Conservation (phyloP, 2,888 invertebrate genomes). For the Lithosia quadra region DNA sequence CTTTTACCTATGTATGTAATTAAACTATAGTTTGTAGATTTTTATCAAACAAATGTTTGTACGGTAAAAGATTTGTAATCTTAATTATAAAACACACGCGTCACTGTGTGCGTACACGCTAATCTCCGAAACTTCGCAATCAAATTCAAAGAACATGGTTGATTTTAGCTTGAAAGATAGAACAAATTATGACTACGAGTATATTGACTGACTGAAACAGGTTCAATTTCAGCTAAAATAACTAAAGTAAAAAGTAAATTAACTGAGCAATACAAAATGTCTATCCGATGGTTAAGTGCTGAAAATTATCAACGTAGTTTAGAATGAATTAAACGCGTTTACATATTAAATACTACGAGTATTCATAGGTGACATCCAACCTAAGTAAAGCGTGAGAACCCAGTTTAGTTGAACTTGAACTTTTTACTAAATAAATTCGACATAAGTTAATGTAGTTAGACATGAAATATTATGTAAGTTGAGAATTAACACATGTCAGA, state of each 20-base stretch:
- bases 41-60: conserved; percentile 1
- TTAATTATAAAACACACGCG: neutral
- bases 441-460: neutral
- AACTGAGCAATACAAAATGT: too few relatives aligned
- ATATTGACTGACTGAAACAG: neutral
- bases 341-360: too few relatives aligned
- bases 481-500: neutral
- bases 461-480: neutral
- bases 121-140: neutral
- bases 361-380: too few relatives aligned
- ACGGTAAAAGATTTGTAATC: neutral
- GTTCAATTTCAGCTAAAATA: neutral
- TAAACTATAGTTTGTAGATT: neutral
- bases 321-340: neutral
- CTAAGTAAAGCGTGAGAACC: too few relatives aligned
- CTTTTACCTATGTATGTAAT: neutral
- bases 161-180: neutral
- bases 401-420: too few relatives aligned
- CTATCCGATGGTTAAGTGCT: too few relatives aligned
- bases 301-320: neutral
- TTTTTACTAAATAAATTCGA: neutral
- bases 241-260: too few relatives aligned
- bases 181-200: neutral
- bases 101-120: neutral
- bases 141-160: neutral